A percentile compares a stretch with the other conserved stretches of the same genome.
phyloP scores from a whole-genome alignment of 2,888 invertebrate species.

The Cosmia trapezina region DNA sequence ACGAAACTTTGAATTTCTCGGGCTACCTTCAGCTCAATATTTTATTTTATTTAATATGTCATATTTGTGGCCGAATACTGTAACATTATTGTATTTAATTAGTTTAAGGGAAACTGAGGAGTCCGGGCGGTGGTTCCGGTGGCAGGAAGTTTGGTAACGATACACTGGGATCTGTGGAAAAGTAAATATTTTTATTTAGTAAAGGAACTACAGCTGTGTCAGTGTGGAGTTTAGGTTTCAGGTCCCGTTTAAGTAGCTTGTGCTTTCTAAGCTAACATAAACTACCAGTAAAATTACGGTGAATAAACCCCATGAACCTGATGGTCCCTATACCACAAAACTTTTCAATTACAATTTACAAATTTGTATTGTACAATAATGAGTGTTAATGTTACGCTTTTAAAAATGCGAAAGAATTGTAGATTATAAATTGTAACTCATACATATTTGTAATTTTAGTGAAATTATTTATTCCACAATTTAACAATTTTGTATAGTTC shows the following conservation, averaged over 20 bases:
- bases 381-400: too few species aligned
- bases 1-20: too few species aligned
- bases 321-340: neutral
- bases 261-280: neutral
- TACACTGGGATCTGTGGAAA: slow-evolving; percentile 75
- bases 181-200: neutral
- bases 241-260: neutral
- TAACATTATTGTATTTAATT: slow-evolving; percentile 24
- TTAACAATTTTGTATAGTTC: too few species aligned
- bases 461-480: too few species aligned
- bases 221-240: neutral
- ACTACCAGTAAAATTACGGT: neutral
- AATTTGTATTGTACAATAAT: neutral
- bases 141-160: slow-evolving; percentile 79
- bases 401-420: too few species aligned
- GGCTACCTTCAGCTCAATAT: neutral
- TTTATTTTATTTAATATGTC: slow-evolving; percentile 30
- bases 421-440: too few species aligned
- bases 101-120: slow-evolving; percentile 71
- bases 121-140: slow-evolving; percentile 82
- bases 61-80: neutral
- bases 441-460: too few species aligned
- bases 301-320: neutral
- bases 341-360: neutral
- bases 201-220: neutral